Conservation (phyloP, 2,113 vertebrate species). For the human region GRCh38 chr13:59669001-59669500, state of each 20-base stretch:
- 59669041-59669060: slow-evolving; percentile 36
- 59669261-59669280: neutral
- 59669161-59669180: neutral
- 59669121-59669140: neutral
- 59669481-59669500: neutral
- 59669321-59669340: neutral
- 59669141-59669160: slow-evolving; percentile 37
- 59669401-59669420: neutral
- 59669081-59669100: slow-evolving; percentile 62
- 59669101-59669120: slow-evolving; percentile 49
- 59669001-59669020: slow-evolving; percentile 41
- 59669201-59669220: neutral
- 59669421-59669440: neutral
- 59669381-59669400: neutral
- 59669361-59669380: neutral
- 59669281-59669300: neutral
- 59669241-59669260: neutral
- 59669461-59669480: neutral
- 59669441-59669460: neutral
- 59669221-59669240: neutral
- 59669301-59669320: neutral
- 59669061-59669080: slow-evolving; percentile 52
- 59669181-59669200: neutral
- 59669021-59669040: slow-evolving; percentile 33
- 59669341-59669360: neutral